phyloP scores from a whole-genome alignment of 2,888 invertebrate species.

The Sarcophaga carnaria region DNA sequence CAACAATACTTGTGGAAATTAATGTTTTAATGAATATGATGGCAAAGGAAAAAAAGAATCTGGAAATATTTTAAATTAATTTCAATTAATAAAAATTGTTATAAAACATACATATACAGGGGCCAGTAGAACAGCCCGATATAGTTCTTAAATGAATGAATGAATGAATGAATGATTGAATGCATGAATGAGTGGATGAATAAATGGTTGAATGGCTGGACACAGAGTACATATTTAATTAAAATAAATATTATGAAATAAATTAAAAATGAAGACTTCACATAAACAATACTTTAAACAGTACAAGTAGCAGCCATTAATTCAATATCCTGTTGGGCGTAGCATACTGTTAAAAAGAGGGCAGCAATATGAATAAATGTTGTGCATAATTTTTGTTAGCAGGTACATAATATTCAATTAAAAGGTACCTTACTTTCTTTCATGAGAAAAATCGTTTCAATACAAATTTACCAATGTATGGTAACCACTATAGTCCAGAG shows the following conservation, averaged over 20 bases:
- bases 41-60: background rate
- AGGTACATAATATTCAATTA: too few relatives aligned
- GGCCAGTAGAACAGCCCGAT: background rate
- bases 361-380: too few relatives aligned
- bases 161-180: too few relatives aligned
- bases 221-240: conserved; percentile 8
- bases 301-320: background rate
- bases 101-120: background rate
- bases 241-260: conserved; percentile 1
- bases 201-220: background rate
- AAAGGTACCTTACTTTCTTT: too few relatives aligned
- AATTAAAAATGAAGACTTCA: conserved; percentile 5
- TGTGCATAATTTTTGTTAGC: too few relatives aligned
- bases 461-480: too few relatives aligned
- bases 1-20: conserved; percentile 48
- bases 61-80: conserved; percentile 49
- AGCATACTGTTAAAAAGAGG: too few relatives aligned
- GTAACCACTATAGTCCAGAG: too few relatives aligned
- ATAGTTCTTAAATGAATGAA: background rate
- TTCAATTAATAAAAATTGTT: conserved; percentile 49
- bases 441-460: too few relatives aligned
- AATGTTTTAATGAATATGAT: conserved; percentile 61
- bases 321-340: too few relatives aligned
- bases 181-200: background rate
- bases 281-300: background rate